Percentiles rank a stretch among this genome's conserved stretches.
phyloP scores from a whole-genome alignment of 1,140 invertebrate species.

The Zophobas atratus region DNA sequence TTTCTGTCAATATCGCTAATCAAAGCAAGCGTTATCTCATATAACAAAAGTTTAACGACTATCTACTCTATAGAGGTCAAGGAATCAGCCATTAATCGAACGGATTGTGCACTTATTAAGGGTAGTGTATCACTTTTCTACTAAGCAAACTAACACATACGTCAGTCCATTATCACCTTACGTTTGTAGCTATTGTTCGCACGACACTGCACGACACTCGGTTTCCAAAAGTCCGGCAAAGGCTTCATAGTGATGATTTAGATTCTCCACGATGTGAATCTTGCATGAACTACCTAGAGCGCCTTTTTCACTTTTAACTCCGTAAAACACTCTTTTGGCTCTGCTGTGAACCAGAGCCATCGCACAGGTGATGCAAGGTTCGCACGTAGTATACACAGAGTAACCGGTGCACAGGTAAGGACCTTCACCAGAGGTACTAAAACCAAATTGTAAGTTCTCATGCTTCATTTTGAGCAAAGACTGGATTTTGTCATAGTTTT shows the following conservation, averaged over 20 bases:
- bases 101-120: conserved; percentile 25
- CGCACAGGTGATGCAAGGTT: conserved; percentile 95
- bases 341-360: conserved; percentile 95
- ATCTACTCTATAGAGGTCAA: conserved; percentile 46
- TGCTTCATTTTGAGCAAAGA: conserved; percentile 22
- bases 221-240: conserved; percentile 65
- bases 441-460: conserved; percentile 24
- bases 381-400: conserved; percentile 86
- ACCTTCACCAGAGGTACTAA: conserved; percentile 64
- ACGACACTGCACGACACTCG: conserved; percentile 50
- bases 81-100: conserved; percentile 37
- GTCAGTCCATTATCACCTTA: conserved; percentile 7
- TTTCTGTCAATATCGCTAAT: conserved; percentile 39
- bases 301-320: conserved; percentile 73
- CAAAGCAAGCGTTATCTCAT: conserved; percentile 35
- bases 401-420: conserved; percentile 93
- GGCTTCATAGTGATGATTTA: conserved; percentile 96
- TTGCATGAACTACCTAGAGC: conserved; percentile 81
- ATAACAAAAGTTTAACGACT: conserved; percentile 43
- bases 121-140: not conserved
- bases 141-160: conserved; percentile 2
- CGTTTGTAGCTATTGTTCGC: not conserved
- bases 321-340: conserved; percentile 87
- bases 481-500: conserved; percentile 16
- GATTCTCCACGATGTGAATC: conserved; percentile 82